Evolutionary conservation across 2,888 invertebrate species (phyloP).

Genomic region (Mesorhabditis sp.): DNA sequence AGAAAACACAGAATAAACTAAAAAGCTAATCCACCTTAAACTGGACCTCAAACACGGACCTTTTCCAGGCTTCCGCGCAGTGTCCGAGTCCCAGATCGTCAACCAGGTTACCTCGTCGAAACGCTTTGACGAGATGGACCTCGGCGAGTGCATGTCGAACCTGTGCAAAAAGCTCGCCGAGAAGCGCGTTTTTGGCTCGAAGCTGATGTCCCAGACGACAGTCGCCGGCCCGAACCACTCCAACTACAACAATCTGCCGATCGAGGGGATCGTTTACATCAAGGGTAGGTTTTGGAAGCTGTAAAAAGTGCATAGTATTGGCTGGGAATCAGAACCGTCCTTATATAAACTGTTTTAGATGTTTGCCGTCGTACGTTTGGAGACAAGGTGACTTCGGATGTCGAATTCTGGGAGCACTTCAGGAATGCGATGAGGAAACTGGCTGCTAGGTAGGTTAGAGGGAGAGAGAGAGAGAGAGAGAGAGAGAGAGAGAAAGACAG

Average conservation of each 20-base stretch:
- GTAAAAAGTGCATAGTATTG: not conserved
- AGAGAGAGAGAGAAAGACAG: no score
- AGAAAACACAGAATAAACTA: not conserved
- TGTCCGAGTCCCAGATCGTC: slow-evolving; percentile 53
- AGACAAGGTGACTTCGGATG: slow-evolving; percentile 42
- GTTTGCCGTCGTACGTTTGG: slow-evolving; percentile 52
- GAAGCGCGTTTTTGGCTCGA: slow-evolving; percentile 56
- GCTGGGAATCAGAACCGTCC: not conserved
- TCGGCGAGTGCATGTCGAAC: slow-evolving; percentile 54
- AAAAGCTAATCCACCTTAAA: not conserved
- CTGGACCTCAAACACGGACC: no score
- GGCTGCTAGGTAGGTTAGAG: slow-evolving; percentile 31
- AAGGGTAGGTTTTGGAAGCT: slow-evolving; percentile 36
- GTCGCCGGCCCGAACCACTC: slow-evolving; percentile 58
- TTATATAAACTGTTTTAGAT: slow-evolving; percentile 35
- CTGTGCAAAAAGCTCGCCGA: slow-evolving; percentile 57
- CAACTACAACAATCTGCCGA: slow-evolving; percentile 56
- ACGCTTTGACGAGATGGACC: slow-evolving; percentile 51
- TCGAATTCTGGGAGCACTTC: slow-evolving; percentile 57
- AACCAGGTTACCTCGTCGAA: slow-evolving; percentile 50
- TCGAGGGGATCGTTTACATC: slow-evolving; percentile 55
- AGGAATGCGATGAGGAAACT: slow-evolving; percentile 56
- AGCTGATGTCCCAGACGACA: slow-evolving; percentile 56
- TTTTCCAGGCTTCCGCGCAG: slow-evolving; percentile 51
- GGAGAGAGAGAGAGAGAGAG: no score